Evolutionary conservation across 2,113 vertebrate genomes (phyloP), one percentile per base, ranked within the genome.

Genomic region (Seriola dumerili): DNA sequence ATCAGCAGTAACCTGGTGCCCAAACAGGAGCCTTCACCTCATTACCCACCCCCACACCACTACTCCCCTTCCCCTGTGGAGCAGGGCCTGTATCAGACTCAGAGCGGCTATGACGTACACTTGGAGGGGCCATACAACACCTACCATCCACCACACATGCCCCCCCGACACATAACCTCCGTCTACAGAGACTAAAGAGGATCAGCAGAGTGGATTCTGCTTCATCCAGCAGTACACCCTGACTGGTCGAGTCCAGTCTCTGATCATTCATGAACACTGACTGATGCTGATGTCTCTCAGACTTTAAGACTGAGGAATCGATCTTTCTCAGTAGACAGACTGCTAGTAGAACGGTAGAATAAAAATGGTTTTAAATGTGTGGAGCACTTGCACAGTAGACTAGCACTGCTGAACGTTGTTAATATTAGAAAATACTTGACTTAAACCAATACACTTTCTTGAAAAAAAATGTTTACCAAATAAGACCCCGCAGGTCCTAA

Each of bases 1-100:
- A 95, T 99, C 93, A 97, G 95, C 29, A 96, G 96, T 11, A 99
- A 97, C 90, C 96, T 98, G 88, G 94, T 97, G 59, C 93, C 97
- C 86, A 99, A 99, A 93, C 98, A 97, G 88, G 98, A 98, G 54
- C 93, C 95, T 0, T 97, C 97, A 2, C 96, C 92, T 5, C 92
- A 90, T 72, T 96, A 94, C 83, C 86, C 93, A 62, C 85, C 91
- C 4, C 46, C 81, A 8, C 94, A 95, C 55, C 94, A 92, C 72
- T 95, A 95, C 89, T 93, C 94, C 48, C 91, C 93, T 61, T 95
- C 97, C 48, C 83, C 96, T 0, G 80, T 95, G 2, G 93, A 95
- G 34, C 97, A 97, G n/a, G 89, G 96, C 12, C 92, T 96, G 63
- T 99, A 98, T 93, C 96, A 95, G 84, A 88, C 93, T 80, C 90